These are phyloP conservation scores for Otolemur garnettii DNA, from an alignment of 2,113 vertebrate genomes.

Conservation along the genomic window DNA sequence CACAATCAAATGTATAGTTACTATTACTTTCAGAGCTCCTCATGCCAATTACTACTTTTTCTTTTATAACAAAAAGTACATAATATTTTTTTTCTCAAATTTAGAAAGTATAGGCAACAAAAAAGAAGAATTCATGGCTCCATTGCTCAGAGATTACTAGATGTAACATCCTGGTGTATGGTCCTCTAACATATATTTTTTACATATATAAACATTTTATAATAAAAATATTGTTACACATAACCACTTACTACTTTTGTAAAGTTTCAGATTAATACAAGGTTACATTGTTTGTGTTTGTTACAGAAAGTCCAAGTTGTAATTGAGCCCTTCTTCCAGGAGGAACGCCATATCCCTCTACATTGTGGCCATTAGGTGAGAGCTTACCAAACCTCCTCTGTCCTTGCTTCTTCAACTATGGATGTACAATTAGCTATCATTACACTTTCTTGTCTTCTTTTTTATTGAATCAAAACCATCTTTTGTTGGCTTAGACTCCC, in stretches of 20 bases:
- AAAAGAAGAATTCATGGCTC: not conserved
- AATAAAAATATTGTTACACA: not conserved
- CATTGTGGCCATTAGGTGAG: too few species aligned
- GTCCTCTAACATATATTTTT: not conserved
- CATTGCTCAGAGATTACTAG: not conserved
- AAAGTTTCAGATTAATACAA: too few species aligned
- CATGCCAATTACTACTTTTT: not conserved
- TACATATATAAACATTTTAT: not conserved
- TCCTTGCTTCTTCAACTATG: not conserved
- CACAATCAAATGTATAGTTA: not conserved
- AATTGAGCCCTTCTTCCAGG: too few species aligned
- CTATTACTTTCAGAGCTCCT: not conserved
- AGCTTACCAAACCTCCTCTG: too few species aligned
- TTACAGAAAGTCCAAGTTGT: too few species aligned
- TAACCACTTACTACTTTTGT: not conserved
- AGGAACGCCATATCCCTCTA: too few species aligned
- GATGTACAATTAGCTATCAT: not conserved
- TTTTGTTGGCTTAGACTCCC: constrained; percentile 9
- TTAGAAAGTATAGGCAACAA: not conserved
- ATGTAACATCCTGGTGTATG: not conserved
- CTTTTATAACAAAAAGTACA: not conserved
- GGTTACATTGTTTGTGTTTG: too few species aligned
- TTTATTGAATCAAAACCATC: not conserved
- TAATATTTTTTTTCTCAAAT: not conserved
- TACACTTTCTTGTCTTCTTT: not conserved